Base-by-base conservation (phyloP, 2,113 vertebrate species). In the Paedocypris sp. region DNA sequence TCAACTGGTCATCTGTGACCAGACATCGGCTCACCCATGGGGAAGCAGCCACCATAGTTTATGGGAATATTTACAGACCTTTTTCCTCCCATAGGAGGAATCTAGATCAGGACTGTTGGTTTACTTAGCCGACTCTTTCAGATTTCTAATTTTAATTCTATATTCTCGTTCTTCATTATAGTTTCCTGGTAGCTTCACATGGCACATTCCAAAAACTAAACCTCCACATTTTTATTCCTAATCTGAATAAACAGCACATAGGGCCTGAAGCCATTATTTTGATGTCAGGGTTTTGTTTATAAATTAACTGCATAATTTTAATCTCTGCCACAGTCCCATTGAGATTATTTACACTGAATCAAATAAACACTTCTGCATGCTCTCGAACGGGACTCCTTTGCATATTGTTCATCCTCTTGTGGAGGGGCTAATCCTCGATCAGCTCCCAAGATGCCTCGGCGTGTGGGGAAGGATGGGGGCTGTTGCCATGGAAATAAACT, bases 401-500 rank as follows among this genome's bases (percentile, higher is more conserved):
- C n/a, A n/a, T n/a, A n/a, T n/a, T 31, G 20, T 28, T 56, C 22
- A 43, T 45, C 46, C 35, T 19, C 26, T 20, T 35, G 25, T n/a
- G n/a, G n/a, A n/a, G n/a, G n/a, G n/a, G n/a, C 35, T 59, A 26
- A 15, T 33, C 22, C 18, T 23, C 53, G 42, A 28, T 46, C n/a
- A 3, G 22, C 43, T 33, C 32, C 23, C 31, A 9, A 35, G 58
- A 70, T 66, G 54, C 48, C 51, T 66, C 66, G 64, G 66, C 28
- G 38, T 75, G 73, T 73, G 70, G 60, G 42, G 5, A 9, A 19
- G 72, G 73, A 76, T 68, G 65, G 65, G 48, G 64, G 28, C 1
- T 6, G 20, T 54, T 3, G 12, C 70, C 69, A 71, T 80, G 60
- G 73, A 83, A 83, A 85, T 76, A 82, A 85, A 81, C 78, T 77